These are phyloP conservation scores for Cheumatopsyche charites DNA, from an alignment of 1,140 invertebrate species.

Conservation along the genomic window DNA sequence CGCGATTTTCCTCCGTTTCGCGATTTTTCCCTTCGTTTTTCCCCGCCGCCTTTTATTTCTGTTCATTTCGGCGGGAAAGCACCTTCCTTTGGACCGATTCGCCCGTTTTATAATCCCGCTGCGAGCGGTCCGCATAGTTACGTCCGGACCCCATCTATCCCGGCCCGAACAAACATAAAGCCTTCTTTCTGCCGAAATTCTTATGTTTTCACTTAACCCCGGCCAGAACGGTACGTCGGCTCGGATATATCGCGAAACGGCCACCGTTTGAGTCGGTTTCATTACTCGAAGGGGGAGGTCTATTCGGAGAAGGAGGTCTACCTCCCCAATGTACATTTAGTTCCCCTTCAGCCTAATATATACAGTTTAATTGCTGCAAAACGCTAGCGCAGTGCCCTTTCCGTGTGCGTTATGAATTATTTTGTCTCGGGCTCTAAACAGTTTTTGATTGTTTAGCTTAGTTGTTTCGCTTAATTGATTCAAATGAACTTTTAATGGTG, in stretches of 20 bases:
- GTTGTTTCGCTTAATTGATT: no score
- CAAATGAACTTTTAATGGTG: no score
- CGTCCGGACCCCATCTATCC: slow-evolving; percentile 5
- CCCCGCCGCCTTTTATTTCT: no score
- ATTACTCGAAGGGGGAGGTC: background rate
- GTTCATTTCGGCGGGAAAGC: no score
- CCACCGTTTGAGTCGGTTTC: background rate
- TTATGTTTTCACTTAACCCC: slow-evolving; percentile 25
- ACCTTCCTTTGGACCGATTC: background rate
- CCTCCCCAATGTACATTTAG: background rate
- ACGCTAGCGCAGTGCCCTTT: background rate
- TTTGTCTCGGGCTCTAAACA: slow-evolving; percentile 23
- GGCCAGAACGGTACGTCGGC: background rate
- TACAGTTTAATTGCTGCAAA: slow-evolving; percentile 24
- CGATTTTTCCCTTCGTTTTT: no score
- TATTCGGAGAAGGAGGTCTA: background rate
- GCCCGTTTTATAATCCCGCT: slow-evolving; percentile 20
- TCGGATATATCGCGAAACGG: slow-evolving; percentile 1
- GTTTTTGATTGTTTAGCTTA: background rate
- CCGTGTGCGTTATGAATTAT: slow-evolving; percentile 12
- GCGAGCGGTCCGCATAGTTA: slow-evolving; percentile 1
- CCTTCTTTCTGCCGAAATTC: slow-evolving; percentile 19
- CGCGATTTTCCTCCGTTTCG: no score
- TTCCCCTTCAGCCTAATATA: slow-evolving; percentile 16
- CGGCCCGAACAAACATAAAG: slow-evolving; percentile 13